Evolutionary conservation across 2,797 vertebrate genomes (phyloP).

Genomic region (Coccyzus lansbergi): DNA sequence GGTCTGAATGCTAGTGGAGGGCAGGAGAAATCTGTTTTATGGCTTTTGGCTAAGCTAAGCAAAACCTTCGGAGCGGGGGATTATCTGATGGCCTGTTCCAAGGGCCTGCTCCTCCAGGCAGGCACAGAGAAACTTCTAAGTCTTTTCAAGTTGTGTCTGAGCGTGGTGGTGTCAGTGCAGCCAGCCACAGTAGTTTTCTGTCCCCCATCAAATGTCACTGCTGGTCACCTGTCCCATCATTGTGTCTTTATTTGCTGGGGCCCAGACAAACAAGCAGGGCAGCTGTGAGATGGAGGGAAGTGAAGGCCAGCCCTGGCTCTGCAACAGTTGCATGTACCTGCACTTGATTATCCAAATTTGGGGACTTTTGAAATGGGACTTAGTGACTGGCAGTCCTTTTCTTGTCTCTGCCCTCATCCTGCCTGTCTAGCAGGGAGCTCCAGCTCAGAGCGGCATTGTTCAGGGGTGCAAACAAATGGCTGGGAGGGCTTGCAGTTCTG

Average conservation of each 20-base stretch:
- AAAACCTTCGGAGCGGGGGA: neutral
- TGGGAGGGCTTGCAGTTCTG: neutral
- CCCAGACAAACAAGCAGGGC: neutral
- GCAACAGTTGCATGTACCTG: neutral
- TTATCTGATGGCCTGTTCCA: neutral
- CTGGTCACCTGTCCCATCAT: neutral
- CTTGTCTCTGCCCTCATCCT: neutral
- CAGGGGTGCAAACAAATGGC: rapidly evolving
- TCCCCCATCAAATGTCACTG: neutral
- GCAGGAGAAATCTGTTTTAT: neutral
- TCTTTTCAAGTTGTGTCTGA: neutral
- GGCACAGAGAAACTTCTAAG: neutral
- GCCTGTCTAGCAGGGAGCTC: neutral
- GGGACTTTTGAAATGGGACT: neutral
- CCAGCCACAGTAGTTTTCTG: rapidly evolving
- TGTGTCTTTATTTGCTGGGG: neutral
- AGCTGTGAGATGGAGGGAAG: neutral
- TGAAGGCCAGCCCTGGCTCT: neutral
- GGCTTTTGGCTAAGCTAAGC: constrained; percentile 5
- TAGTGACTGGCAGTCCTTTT: rapidly evolving
- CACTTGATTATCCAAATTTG: neutral
- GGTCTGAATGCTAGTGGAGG: neutral
- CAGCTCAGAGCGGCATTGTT: rapidly evolving
- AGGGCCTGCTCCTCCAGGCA: neutral
- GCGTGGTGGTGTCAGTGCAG: rapidly evolving